phyloP scores from a whole-genome alignment of 2,113 vertebrate species.

The Balaenoptera acutorostrata region DNA sequence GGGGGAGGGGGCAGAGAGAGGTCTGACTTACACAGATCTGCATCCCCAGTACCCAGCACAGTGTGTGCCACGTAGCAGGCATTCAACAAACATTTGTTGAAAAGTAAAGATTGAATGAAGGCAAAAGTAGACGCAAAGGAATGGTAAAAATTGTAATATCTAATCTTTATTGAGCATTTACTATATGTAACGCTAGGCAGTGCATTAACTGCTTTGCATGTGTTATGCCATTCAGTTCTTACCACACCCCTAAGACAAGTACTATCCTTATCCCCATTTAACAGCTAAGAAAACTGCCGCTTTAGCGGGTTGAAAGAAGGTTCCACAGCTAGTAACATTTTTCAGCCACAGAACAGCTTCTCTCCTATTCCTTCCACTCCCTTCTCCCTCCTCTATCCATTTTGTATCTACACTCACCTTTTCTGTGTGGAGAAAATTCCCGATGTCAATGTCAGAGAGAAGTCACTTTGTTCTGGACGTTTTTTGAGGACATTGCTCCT shows the following conservation, averaged over 20 bases:
- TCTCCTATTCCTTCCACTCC: neutral
- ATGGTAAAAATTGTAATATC: neutral
- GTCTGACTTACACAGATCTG: neutral
- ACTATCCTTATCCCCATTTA: neutral
- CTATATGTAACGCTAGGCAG: neutral
- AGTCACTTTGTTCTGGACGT: slow-evolving; percentile 3
- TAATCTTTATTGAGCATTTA: neutral
- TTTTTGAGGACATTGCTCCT: slow-evolving; percentile 20
- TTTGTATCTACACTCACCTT: neutral
- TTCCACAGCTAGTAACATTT: neutral
- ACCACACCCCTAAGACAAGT: neutral
- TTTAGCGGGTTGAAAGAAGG: neutral
- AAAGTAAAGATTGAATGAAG: neutral
- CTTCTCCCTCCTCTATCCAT: neutral
- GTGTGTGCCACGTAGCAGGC: neutral
- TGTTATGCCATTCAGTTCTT: neutral
- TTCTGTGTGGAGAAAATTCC: slow-evolving; percentile 16
- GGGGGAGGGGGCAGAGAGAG: neutral
- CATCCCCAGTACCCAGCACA: neutral
- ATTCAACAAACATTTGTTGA: neutral
- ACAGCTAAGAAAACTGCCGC: neutral
- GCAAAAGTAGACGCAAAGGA: neutral
- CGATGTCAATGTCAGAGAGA: neutral
- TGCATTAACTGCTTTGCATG: neutral
- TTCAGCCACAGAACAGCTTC: neutral